Conservation (phyloP, 1,140 invertebrate species). For the Drosophila ogumai region DNA sequence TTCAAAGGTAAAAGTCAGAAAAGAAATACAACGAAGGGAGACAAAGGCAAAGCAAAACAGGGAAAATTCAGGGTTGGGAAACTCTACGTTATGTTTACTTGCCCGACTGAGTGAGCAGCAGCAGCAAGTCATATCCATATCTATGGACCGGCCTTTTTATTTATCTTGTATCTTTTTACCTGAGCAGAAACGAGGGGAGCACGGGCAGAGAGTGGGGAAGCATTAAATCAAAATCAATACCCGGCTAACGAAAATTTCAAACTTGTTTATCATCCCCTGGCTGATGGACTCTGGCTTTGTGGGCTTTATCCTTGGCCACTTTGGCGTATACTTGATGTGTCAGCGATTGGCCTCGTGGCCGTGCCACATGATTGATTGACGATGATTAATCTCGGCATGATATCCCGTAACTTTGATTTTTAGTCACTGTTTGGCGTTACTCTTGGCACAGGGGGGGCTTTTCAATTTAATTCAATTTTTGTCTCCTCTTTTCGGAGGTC, state of each 20-base stretch:
- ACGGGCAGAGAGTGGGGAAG: neutral
- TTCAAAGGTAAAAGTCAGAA: constrained; percentile 19
- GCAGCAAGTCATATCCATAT: constrained; percentile 39
- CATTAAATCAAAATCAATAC: constrained; percentile 71
- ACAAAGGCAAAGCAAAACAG: constrained; percentile 16
- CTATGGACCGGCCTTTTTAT: constrained; percentile 51
- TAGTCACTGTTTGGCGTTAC: constrained; percentile 36
- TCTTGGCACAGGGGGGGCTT: neutral
- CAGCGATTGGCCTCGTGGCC: constrained; percentile 43
- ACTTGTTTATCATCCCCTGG: constrained; percentile 43
- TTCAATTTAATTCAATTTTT: constrained; percentile 29
- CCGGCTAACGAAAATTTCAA: constrained; percentile 60
- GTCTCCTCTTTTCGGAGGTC: constrained; percentile 7
- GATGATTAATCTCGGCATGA: constrained; percentile 55
- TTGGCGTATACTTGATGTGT: constrained; percentile 69
- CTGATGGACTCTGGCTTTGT: constrained; percentile 33
- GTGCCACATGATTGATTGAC: constrained; percentile 70
- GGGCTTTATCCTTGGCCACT: constrained; percentile 42
- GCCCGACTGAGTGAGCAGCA: constrained; percentile 26
- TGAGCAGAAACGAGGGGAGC: constrained; percentile 4
- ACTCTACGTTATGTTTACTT: constrained; percentile 54
- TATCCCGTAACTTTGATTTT: constrained; percentile 65
- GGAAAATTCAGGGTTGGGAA: constrained; percentile 22
- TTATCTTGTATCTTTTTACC: constrained; percentile 55
- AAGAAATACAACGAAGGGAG: neutral